These are phyloP conservation scores for Myotis myotis DNA, from an alignment of 2,797 vertebrate genomes.

Conservation along the genomic window DNA sequence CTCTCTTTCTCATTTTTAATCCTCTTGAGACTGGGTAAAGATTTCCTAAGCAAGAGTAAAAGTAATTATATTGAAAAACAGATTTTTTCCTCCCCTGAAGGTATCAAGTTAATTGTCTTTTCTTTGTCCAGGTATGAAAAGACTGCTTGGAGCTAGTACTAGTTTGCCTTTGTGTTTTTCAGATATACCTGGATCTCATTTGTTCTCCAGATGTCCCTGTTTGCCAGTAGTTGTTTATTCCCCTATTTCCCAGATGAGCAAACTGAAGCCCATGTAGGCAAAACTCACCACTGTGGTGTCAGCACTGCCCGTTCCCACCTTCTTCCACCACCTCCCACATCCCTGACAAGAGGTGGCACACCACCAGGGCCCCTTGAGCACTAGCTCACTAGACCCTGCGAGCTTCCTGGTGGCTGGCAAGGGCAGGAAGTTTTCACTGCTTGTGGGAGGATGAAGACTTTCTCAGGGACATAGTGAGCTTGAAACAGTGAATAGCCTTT, in stretches of 20 bases:
- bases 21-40: conserved; percentile 75
- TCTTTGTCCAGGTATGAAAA: conserved; percentile 66
- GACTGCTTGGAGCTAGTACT: background rate
- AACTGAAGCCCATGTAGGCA: background rate
- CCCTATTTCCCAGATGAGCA: background rate
- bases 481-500: background rate
- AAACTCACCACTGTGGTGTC: background rate
- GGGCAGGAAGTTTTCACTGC: background rate
- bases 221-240: background rate
- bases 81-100: conserved; percentile 59
- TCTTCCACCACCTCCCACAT: background rate
- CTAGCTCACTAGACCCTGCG: background rate
- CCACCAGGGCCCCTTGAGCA: background rate
- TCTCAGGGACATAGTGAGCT: background rate
- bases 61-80: conserved; percentile 82
- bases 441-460: background rate
- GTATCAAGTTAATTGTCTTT: conserved; percentile 64
- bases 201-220: background rate
- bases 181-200: background rate
- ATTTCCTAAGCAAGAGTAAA: conserved; percentile 80
- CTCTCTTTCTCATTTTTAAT: conserved; percentile 19
- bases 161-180: conserved; percentile 48
- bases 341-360: too few relatives aligned
- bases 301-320: background rate
- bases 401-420: background rate